A percentile compares a stretch with the other conserved stretches of the same genome.
Evolutionary conservation across 2,113 vertebrate genomes (phyloP).

Genomic region (Ornithorhynchus anatinus): DNA sequence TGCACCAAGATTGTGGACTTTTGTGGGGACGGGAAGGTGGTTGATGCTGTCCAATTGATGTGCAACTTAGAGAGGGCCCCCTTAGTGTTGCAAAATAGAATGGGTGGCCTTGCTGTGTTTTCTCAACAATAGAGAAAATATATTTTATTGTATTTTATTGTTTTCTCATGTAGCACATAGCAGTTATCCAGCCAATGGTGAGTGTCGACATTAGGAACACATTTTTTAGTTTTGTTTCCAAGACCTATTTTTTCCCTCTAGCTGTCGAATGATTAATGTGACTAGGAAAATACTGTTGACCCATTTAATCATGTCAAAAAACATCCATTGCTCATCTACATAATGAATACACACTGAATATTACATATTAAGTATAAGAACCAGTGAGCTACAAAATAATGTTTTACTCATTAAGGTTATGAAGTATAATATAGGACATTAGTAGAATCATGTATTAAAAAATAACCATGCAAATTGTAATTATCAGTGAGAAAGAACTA

Average conservation of each 20-base stretch:
- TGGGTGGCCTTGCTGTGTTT: constrained; percentile 45
- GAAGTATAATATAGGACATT: constrained; percentile 68
- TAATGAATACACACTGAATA: constrained; percentile 72
- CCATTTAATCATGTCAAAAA: constrained; percentile 78
- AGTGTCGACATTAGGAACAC: constrained; percentile 41
- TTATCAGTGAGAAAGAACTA: constrained; percentile 65
- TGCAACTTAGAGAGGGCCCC: too few relatives aligned
- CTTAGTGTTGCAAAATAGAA: constrained; percentile 44
- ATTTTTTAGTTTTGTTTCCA: constrained; percentile 66
- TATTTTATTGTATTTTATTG: constrained; percentile 4
- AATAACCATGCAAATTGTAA: constrained; percentile 67
- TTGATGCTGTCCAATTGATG: too few relatives aligned
- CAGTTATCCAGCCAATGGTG: constrained; percentile 15
- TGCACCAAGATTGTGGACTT: too few relatives aligned
- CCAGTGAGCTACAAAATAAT: constrained; percentile 68
- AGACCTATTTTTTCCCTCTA: constrained; percentile 16
- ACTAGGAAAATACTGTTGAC: constrained; percentile 79
- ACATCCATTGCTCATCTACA: constrained; percentile 73
- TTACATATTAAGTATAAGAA: constrained; percentile 60
- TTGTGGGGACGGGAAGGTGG: too few relatives aligned
- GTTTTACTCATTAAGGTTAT: constrained; percentile 70
- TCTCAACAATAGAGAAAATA: constrained; percentile 55
- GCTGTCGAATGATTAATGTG: constrained; percentile 78
- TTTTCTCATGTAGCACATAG: constrained; percentile 28
- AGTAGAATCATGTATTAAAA: constrained; percentile 68